These are phyloP conservation scores for Lasiurus cinereus DNA, from an alignment of 2,113 vertebrate species.

Conservation along the genomic window DNA sequence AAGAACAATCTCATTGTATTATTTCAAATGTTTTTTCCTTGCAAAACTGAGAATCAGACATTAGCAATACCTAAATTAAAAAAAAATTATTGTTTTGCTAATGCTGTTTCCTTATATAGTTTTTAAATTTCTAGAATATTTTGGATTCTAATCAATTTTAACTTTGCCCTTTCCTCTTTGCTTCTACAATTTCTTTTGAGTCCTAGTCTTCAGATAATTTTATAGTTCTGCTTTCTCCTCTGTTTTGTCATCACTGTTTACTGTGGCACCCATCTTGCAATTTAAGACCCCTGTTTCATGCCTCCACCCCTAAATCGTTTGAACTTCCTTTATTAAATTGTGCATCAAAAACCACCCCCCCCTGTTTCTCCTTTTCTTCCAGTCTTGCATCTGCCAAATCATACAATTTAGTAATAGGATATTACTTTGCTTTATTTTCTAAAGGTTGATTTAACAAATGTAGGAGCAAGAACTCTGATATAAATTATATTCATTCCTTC, in stretches of 20 bases:
- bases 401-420: neutral
- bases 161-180: neutral
- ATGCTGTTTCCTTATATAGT: neutral
- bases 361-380: neutral
- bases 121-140: constrained; percentile 31
- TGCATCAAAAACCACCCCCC: neutral
- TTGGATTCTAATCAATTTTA: neutral
- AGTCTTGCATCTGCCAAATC: neutral
- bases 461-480: neutral
- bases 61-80: neutral
- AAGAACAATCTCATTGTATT: neutral
- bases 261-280: neutral
- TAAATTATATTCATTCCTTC: neutral
- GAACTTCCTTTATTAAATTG: neutral
- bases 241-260: neutral
- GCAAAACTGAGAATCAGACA: neutral
- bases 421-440: neutral
- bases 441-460: neutral
- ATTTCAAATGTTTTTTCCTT: constrained; percentile 4
- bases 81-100: neutral
- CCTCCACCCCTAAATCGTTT: neutral
- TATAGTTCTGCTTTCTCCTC: neutral
- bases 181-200: neutral
- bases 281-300: neutral
- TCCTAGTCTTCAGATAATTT: neutral